phyloP scores from a whole-genome alignment of 2,113 vertebrate species.

The Ammospiza caudacuta region DNA sequence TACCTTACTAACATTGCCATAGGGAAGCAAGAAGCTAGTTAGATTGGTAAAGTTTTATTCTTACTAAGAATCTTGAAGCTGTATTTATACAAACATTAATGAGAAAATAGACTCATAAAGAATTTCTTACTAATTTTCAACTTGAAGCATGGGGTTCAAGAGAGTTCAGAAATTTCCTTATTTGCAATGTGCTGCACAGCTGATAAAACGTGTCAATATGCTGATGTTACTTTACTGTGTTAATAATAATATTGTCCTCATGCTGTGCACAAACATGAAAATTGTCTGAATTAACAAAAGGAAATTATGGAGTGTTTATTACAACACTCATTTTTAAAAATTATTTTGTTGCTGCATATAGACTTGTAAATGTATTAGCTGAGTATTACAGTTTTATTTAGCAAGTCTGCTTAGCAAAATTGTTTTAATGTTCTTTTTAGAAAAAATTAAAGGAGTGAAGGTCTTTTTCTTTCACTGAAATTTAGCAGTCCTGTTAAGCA shows the following conservation, averaged over 20 bases:
- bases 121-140: background rate
- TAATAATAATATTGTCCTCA: background rate
- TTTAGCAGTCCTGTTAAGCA: slow-evolving; percentile 56
- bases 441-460: slow-evolving; percentile 18
- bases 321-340: background rate
- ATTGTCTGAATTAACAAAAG: background rate
- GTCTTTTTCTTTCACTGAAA: slow-evolving; percentile 38
- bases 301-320: background rate
- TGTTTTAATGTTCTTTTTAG: slow-evolving; percentile 28
- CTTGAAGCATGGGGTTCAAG: background rate
- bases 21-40: background rate
- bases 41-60: background rate
- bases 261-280: slow-evolving; percentile 20
- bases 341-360: background rate
- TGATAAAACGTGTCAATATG: background rate
- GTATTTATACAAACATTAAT: background rate
- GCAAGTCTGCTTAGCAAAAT: slow-evolving; percentile 1
- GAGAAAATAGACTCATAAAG: background rate
- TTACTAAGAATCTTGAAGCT: background rate
- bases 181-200: background rate
- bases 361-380: background rate
- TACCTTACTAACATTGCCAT: background rate
- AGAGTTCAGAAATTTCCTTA: background rate
- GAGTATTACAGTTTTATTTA: slow-evolving; percentile 8
- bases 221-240: slow-evolving; percentile 2